phyloP scores from a whole-genome alignment of 2,888 invertebrate genomes.

The Caenorhabditis sp. region DNA sequence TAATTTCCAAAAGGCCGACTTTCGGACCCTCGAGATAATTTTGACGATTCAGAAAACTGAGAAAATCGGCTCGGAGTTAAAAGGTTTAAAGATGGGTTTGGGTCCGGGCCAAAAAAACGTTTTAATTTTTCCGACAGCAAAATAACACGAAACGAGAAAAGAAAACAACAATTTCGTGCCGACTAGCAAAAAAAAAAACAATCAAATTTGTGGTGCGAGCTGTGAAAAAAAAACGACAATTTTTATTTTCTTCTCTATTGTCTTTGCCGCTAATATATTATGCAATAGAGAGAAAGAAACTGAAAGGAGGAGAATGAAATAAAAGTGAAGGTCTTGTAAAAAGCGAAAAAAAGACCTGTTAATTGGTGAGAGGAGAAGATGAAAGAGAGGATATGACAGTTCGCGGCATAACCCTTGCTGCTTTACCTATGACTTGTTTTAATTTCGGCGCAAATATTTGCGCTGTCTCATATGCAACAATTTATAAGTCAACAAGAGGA shows the following conservation, averaged over 20 bases:
- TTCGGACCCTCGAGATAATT: too few relatives aligned
- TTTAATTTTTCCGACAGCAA: neutral
- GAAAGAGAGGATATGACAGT: neutral
- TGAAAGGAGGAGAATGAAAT: neutral
- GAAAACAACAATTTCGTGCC: neutral
- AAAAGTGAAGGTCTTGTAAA: too few relatives aligned
- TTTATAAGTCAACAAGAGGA: constrained; percentile 6
- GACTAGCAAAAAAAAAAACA: neutral
- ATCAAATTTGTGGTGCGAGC: neutral
- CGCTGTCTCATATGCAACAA: neutral
- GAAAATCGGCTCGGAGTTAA: too few relatives aligned
- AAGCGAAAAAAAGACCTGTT: neutral
- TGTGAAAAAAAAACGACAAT: neutral
- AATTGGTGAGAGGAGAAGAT: neutral
- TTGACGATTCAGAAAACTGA: too few relatives aligned
- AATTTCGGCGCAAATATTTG: neutral
- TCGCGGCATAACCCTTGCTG: neutral
- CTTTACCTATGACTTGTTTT: neutral
- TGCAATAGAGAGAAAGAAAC: neutral
- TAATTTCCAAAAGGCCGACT: too few relatives aligned
- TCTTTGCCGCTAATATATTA: neutral
- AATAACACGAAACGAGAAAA: neutral
- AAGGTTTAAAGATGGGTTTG: too few relatives aligned
- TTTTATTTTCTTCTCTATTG: neutral
- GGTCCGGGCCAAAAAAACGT: too few relatives aligned